phyloP scores from a whole-genome alignment of 1,140 invertebrate species.

The Nephila pilipes region DNA sequence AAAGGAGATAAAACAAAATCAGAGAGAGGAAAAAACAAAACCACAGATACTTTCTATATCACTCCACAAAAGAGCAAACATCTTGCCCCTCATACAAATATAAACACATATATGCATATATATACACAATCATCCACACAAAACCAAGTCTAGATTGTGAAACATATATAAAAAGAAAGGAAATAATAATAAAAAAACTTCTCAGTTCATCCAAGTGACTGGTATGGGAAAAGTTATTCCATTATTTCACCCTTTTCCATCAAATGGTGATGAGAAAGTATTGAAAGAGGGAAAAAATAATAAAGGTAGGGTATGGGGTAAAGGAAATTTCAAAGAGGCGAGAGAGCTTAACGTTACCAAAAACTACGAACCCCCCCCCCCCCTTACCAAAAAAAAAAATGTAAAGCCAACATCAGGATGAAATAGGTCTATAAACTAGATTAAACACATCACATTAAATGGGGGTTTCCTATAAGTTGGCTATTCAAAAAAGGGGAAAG shows the following conservation, averaged over 20 bases:
- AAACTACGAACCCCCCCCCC: not conserved
- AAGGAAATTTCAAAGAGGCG: conserved; percentile 22
- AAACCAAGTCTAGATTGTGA: not conserved
- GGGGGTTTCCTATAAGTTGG: conserved; percentile 58
- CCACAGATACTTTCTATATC: conserved; percentile 19
- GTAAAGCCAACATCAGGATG: conserved; percentile 50
- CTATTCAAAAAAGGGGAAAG: conserved; percentile 38
- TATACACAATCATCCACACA: not conserved
- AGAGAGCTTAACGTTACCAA: conserved; percentile 10
- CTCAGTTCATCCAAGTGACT: not conserved
- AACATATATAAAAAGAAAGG: not conserved
- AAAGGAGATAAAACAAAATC: not conserved
- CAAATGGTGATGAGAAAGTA: conserved; percentile 69
- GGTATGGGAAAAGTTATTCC: conserved; percentile 56
- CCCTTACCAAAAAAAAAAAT: not conserved
- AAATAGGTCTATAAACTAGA: conserved; percentile 75
- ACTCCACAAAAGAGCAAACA: not conserved
- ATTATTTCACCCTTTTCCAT: conserved; percentile 70
- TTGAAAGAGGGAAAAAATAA: not conserved
- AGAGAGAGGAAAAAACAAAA: not conserved
- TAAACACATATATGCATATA: not conserved
- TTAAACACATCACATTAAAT: conserved; percentile 76
- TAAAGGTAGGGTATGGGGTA: no score
- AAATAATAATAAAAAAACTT: not conserved
- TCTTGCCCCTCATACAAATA: not conserved